Conservation (phyloP, 2,888 invertebrate genomes). For the Tortrix viridana region DNA sequence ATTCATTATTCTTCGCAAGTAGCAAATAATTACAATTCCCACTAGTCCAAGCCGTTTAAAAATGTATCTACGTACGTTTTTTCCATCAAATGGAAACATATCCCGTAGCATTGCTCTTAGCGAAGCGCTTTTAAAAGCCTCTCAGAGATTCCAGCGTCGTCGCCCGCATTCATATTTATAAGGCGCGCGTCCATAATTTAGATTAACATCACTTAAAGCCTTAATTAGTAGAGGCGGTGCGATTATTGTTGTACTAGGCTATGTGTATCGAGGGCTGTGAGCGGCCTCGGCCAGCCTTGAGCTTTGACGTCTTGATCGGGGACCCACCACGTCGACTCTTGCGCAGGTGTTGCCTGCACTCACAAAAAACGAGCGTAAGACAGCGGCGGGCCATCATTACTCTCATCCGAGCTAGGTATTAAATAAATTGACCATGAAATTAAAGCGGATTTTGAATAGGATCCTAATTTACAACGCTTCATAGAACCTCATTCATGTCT, state of each 20-base stretch:
- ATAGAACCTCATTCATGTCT: constrained; percentile 14
- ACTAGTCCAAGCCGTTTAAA: background rate
- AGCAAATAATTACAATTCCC: background rate
- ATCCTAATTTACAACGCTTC: constrained; percentile 36
- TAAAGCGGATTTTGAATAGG: constrained; percentile 49
- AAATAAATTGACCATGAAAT: constrained; percentile 64
- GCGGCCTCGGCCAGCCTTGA: constrained; percentile 74
- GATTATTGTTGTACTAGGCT: constrained; percentile 64
- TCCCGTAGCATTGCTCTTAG: constrained; percentile 21
- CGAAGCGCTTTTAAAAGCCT: constrained; percentile 23
- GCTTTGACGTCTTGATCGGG: constrained; percentile 82
- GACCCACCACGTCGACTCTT: constrained; percentile 79
- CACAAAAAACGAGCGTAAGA: constrained; percentile 78
- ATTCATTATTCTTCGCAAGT: background rate
- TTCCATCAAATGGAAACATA: constrained; percentile 9
- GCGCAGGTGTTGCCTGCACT: constrained; percentile 75
- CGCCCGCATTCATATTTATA: constrained; percentile 35
- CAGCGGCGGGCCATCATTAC: constrained; percentile 72
- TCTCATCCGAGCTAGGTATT: constrained; percentile 57
- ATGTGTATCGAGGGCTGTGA: constrained; percentile 68
- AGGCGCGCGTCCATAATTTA: constrained; percentile 40
- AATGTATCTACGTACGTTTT: constrained; percentile 4
- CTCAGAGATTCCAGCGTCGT: constrained; percentile 27
- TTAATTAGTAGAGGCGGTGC: constrained; percentile 62
- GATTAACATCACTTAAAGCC: constrained; percentile 45